phyloP scores from a whole-genome alignment of 2,113 vertebrate genomes.

The Calyptommatus sinebrachiatus region DNA sequence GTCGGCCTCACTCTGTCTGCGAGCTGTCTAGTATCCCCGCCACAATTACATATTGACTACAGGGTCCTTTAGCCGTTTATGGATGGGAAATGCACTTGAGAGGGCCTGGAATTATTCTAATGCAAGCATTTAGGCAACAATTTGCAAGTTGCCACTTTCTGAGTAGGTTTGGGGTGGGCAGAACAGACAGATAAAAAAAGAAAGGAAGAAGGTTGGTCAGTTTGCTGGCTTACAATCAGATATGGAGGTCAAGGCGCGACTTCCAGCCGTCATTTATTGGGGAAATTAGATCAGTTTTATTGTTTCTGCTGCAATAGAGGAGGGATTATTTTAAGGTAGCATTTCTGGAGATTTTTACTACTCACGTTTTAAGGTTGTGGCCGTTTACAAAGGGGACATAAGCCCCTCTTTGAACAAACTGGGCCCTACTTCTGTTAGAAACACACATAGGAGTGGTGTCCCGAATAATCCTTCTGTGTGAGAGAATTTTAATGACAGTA shows the following conservation, averaged over 20 bases:
- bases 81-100: constrained; percentile 34
- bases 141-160: constrained; percentile 41
- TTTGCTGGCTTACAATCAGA: constrained; percentile 53
- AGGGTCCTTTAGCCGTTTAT: constrained; percentile 34
- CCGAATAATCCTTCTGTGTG: neutral
- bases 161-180: constrained; percentile 43
- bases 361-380: constrained; percentile 3
- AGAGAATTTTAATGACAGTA: constrained; percentile 21
- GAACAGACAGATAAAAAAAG: neutral
- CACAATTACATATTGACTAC: constrained; percentile 48
- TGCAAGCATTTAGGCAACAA: constrained; percentile 22
- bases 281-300: neutral
- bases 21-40: constrained; percentile 47
- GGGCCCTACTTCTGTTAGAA: neutral
- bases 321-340: neutral
- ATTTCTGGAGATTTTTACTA: neutral
- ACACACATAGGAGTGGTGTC: neutral
- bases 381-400: neutral
- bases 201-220: constrained; percentile 38
- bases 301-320: neutral
- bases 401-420: neutral
- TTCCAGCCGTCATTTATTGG: neutral
- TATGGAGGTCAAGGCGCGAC: neutral
- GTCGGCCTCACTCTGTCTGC: constrained; percentile 52
- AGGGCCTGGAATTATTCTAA: constrained; percentile 26